Percentiles rank a stretch among this genome's conserved stretches.
These are phyloP conservation scores for Anodontia alba DNA, from an alignment of 2,888 invertebrate species.

Conservation along the genomic window DNA sequence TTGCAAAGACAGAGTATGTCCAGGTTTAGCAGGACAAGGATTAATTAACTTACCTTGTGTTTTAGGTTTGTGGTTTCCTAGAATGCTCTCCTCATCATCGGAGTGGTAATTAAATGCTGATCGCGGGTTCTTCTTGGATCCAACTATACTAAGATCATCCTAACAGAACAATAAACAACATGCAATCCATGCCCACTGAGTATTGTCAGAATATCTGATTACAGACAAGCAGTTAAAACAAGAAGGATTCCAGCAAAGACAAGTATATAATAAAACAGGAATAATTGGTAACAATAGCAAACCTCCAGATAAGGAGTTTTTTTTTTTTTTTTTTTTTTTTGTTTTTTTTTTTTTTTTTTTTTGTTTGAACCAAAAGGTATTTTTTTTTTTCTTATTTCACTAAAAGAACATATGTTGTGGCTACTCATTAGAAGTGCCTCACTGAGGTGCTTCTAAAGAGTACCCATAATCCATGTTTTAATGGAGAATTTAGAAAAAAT, in stretches of 20 bases:
- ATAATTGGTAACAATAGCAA: constrained; percentile 33
- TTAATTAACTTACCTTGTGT: constrained; percentile 23
- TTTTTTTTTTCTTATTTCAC: no score
- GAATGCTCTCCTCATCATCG: constrained; percentile 65
- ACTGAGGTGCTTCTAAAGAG: no score
- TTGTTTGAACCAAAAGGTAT: no score
- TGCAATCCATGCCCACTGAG: background rate
- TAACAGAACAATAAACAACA: constrained; percentile 33
- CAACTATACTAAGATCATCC: constrained; percentile 71
- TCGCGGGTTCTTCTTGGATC: constrained; percentile 42
- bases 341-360: no score
- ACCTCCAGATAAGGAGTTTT: no score
- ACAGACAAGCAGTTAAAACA: constrained; percentile 1
- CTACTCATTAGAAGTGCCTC: no score
- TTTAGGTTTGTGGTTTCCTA: constrained; percentile 45
- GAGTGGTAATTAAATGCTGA: constrained; percentile 62
- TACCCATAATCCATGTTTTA: no score
- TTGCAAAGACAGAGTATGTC: no score
- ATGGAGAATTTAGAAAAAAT: no score
- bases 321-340: no score
- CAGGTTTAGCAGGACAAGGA: no score
- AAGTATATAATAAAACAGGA: background rate
- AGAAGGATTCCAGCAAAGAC: constrained; percentile 19
- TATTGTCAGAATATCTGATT: background rate
- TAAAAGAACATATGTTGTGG: no score